These are phyloP conservation scores for Danio aesculapii DNA, from an alignment of 2,797 vertebrate species.

Conservation along the genomic window DNA sequence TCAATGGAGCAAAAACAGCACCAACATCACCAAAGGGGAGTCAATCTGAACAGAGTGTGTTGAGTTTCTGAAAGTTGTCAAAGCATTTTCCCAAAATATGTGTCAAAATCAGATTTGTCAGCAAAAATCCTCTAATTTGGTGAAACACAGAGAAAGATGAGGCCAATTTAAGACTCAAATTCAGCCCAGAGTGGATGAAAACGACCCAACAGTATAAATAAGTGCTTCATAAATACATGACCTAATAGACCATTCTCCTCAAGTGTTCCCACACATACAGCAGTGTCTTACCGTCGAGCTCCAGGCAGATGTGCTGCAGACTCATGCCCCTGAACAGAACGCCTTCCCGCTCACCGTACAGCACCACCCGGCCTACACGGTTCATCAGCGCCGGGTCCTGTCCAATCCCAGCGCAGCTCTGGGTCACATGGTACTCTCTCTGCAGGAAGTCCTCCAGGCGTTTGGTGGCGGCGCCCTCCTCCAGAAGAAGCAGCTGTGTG, in stretches of 20 bases:
- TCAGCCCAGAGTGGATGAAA: background rate
- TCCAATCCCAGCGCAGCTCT: conserved; percentile 78
- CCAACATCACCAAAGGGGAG: too few relatives aligned
- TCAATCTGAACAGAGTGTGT: too few relatives aligned
- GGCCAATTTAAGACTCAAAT: too few relatives aligned
- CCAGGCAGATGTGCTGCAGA: conserved; percentile 84
- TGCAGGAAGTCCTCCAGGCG: conserved; percentile 81
- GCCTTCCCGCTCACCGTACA: conserved; percentile 81
- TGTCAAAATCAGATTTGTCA: too few relatives aligned
- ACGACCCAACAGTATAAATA: too few relatives aligned
- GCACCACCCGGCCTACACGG: conserved; percentile 79
- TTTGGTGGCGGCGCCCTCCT: conserved; percentile 73
- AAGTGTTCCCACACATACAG: background rate
- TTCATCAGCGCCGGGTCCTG: conserved; percentile 80
- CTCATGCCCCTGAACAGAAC: conserved; percentile 84
- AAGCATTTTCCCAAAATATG: too few relatives aligned
- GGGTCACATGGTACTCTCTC: conserved; percentile 81
- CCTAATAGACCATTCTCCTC: too few relatives aligned
- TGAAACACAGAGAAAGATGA: too few relatives aligned
- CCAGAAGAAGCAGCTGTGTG: conserved; percentile 80
- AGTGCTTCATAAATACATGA: background rate
- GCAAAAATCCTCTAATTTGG: too few relatives aligned
- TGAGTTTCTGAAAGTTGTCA: too few relatives aligned
- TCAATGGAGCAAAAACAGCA: too few relatives aligned
- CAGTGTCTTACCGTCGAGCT: conserved; percentile 77